phyloP scores from a whole-genome alignment of 2,113 vertebrate genomes.

The Paratilapia polleni region DNA sequence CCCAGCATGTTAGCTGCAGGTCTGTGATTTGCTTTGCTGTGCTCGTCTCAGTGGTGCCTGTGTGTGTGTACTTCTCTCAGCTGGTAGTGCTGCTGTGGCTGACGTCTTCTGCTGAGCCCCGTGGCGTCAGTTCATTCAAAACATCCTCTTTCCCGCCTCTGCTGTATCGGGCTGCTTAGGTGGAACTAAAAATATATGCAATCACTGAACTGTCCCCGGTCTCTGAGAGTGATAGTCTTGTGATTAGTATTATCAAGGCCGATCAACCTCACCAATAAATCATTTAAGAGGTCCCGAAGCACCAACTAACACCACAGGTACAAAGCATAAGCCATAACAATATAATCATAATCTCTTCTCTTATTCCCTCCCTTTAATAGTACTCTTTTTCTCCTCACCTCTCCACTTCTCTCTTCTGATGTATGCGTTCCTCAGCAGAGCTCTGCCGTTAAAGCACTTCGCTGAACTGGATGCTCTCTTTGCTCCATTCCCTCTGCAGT shows the following conservation, averaged over 20 bases:
- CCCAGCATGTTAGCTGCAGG: constrained; percentile 82
- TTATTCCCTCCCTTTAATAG: constrained; percentile 21
- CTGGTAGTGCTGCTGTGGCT: constrained; percentile 66
- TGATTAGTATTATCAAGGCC: constrained; percentile 52
- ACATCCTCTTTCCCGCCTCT: constrained; percentile 73
- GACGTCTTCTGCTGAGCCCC: constrained; percentile 69
- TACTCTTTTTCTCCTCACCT: constrained; percentile 28
- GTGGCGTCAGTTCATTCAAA: constrained; percentile 80
- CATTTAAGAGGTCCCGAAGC: constrained; percentile 44
- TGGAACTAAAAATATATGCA: constrained; percentile 67
- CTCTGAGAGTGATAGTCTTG: constrained; percentile 20
- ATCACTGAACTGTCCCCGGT: constrained; percentile 44
- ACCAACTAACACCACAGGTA: constrained; percentile 39
- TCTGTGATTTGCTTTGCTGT: constrained; percentile 66
- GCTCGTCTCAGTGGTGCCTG: constrained; percentile 53
- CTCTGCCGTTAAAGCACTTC: constrained; percentile 54
- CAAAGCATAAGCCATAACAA: constrained; percentile 46
- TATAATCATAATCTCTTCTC: constrained; percentile 38
- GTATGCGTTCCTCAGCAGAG: constrained; percentile 52
- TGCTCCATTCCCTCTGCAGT: constrained; percentile 68
- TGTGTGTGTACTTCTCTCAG: constrained; percentile 62
- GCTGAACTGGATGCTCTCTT: constrained; percentile 53
- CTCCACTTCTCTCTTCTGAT: constrained; percentile 48
- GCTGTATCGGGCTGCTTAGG: constrained; percentile 50
- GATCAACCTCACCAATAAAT: constrained; percentile 44